A percentile compares a stretch with the other conserved stretches of the same genome.
phyloP scores from a whole-genome alignment of 2,113 vertebrate genomes.

The Urocynchramus pylzowi region DNA sequence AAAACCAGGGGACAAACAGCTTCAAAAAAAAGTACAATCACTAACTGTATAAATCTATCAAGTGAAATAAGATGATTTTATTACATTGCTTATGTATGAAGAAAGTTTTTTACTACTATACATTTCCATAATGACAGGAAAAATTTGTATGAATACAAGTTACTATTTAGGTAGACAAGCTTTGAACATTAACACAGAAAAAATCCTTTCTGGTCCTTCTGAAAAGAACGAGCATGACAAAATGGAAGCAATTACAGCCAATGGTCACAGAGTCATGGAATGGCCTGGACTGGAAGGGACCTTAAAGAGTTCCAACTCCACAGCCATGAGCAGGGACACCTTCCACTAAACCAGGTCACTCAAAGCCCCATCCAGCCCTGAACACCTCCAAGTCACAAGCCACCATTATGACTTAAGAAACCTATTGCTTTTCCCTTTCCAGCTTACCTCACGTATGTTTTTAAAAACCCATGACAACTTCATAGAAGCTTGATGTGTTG shows the following conservation, averaged over 20 bases:
- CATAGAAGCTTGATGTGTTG: slow-evolving; percentile 86
- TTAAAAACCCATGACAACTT: slow-evolving; percentile 86
- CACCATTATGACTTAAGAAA: neutral
- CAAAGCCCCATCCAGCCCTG: neutral
- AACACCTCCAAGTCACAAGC: neutral
- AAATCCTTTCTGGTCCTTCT: neutral
- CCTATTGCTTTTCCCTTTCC: neutral
- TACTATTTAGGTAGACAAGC: neutral
- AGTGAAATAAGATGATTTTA: neutral
- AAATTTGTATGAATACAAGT: neutral
- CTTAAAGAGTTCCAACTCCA: neutral
- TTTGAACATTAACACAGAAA: neutral
- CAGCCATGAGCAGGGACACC: neutral
- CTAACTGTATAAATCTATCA: neutral
- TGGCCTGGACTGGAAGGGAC: neutral
- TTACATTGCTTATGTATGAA: neutral
- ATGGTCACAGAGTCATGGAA: neutral
- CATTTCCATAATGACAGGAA: neutral
- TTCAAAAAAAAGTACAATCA: neutral
- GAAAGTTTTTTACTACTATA: neutral
- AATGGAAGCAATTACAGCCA: neutral
- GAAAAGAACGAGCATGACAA: neutral
- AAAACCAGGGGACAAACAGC: neutral
- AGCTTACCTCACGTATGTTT: slow-evolving; percentile 81
- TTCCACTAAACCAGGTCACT: neutral